Conservation (phyloP, 2,888 invertebrate genomes). For the Eupithecia subumbrata region DNA sequence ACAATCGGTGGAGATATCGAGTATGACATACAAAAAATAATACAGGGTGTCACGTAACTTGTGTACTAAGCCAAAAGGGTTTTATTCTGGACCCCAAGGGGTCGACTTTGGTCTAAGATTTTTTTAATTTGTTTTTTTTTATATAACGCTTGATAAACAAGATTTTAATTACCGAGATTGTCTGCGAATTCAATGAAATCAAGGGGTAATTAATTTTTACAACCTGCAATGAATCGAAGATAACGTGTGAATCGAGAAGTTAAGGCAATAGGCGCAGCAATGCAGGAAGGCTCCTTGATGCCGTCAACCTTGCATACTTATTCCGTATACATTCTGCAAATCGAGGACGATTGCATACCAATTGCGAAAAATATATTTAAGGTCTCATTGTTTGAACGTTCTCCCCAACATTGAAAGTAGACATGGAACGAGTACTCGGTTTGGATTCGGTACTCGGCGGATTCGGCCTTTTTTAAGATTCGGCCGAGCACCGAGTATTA, state of each 20-base stretch:
- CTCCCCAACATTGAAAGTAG: neutral
- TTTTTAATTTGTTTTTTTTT: neutral
- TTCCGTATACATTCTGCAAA: conserved; percentile 52
- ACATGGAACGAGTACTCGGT: too few species aligned
- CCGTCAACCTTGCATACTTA: conserved; percentile 59
- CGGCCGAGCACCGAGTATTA: too few species aligned
- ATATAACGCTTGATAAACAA: neutral
- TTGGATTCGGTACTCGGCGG: too few species aligned
- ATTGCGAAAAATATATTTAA: conserved; percentile 28
- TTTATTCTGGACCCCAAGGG: neutral
- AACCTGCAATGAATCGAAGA: conserved; percentile 41
- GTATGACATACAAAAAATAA: neutral
- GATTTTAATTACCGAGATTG: neutral
- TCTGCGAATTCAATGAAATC: neutral
- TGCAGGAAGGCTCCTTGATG: conserved; percentile 64
- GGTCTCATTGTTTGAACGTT: conserved; percentile 21
- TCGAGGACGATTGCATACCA: conserved; percentile 48
- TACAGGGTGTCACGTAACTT: neutral
- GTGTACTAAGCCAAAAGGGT: neutral
- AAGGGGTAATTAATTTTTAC: conserved; percentile 6
- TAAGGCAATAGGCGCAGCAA: conserved; percentile 42
- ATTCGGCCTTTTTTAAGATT: too few species aligned
- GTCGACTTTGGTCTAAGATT: neutral
- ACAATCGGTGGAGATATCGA: neutral
- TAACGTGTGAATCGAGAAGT: conserved; percentile 48